phyloP scores from a whole-genome alignment of 2,888 invertebrate genomes.

The Hylaea fasciaria region DNA sequence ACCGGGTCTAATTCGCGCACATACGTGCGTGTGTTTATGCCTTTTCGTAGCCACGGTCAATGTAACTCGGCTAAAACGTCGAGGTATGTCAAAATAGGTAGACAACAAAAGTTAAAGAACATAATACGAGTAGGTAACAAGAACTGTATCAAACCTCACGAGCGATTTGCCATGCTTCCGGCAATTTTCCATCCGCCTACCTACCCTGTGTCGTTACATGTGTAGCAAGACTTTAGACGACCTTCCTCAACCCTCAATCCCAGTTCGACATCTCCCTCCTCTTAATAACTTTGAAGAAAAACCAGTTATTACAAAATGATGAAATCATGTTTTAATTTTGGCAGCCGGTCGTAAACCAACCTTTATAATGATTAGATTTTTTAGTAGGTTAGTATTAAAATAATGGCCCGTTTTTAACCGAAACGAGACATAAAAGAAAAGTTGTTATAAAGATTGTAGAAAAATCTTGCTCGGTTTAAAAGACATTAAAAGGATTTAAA shows the following conservation, averaged over 20 bases:
- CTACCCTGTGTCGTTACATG: not conserved
- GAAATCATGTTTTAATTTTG: constrained; percentile 34
- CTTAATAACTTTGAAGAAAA: constrained; percentile 11
- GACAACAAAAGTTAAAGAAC: too few species aligned
- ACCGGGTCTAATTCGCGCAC: too few species aligned
- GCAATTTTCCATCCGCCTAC: not conserved
- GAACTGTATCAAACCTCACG: not conserved
- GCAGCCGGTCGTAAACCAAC: constrained; percentile 31
- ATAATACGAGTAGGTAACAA: too few species aligned
- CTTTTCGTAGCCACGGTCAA: too few species aligned
- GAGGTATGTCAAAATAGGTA: too few species aligned
- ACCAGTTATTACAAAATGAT: constrained; percentile 24
- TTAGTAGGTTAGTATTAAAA: constrained; percentile 28
- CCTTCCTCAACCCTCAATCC: not conserved
- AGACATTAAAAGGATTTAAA: constrained; percentile 5
- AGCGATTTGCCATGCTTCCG: not conserved
- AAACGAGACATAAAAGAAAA: constrained; percentile 20
- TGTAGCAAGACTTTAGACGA: not conserved
- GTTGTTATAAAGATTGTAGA: constrained; percentile 10
- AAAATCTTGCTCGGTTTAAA: constrained; percentile 7
- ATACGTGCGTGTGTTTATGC: too few species aligned
- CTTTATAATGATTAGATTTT: constrained; percentile 41
- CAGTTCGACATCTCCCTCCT: constrained; percentile 2
- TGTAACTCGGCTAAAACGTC: too few species aligned
- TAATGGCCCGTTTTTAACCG: constrained; percentile 23